Percentiles rank a stretch among this genome's conserved stretches.
Evolutionary conservation across 1,140 invertebrate species (phyloP).

Genomic region (Antheraea pernyi): DNA sequence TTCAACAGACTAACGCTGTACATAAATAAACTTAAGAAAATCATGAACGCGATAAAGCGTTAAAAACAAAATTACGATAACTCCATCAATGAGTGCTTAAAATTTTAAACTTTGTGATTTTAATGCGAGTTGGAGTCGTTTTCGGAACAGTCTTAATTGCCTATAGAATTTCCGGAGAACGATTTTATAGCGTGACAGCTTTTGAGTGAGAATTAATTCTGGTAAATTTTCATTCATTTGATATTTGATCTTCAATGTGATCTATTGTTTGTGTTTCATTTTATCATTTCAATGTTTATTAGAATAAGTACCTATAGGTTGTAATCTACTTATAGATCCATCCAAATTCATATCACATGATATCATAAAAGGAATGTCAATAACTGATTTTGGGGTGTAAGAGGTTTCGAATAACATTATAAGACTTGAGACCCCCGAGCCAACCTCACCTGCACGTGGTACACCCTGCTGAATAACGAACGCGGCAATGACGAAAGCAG

Average conservation of each 20-base stretch:
- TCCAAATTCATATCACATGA: no score
- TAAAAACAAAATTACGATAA: neutral
- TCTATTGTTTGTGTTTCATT: neutral
- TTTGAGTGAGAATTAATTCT: neutral
- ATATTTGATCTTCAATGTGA: neutral
- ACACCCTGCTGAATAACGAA: no score
- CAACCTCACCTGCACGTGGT: no score
- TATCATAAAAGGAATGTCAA: no score
- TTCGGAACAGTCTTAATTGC: neutral
- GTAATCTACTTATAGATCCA: no score
- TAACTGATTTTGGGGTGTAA: no score
- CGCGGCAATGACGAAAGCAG: no score
- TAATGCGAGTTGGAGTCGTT: neutral
- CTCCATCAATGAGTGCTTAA: neutral
- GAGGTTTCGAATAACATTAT: no score
- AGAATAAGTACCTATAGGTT: no score
- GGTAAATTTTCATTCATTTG: neutral
- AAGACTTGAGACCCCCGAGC: no score
- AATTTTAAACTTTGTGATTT: neutral
- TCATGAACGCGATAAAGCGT: neutral
- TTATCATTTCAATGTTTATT: neutral
- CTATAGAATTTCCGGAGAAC: neutral
- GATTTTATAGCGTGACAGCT: neutral
- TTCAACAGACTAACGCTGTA: neutral
- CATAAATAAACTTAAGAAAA: neutral